Conservation (phyloP, 2,888 invertebrate genomes). For the Cephus pulcher region DNA sequence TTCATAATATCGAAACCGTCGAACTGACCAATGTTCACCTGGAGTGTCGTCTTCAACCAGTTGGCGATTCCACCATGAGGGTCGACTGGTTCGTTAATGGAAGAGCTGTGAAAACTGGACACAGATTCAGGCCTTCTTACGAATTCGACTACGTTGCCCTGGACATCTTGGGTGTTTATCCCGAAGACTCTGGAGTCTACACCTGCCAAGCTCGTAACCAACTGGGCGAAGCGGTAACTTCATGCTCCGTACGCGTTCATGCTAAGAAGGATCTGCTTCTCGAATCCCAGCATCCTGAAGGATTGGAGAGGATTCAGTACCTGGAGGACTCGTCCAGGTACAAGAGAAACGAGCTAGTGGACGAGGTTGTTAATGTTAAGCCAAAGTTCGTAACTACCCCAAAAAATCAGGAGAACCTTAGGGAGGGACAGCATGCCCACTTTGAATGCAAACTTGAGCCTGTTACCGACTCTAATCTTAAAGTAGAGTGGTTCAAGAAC, state of each 20-base stretch:
- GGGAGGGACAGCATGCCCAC: constrained; percentile 93
- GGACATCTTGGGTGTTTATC: constrained; percentile 94
- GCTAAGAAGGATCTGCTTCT: constrained; percentile 89
- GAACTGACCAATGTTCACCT: constrained; percentile 93
- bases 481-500: constrained; percentile 97
- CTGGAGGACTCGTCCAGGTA: constrained; percentile 89
- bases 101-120: constrained; percentile 89
- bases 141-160: constrained; percentile 98
- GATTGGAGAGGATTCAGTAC: constrained; percentile 91
- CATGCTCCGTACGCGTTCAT: constrained; percentile 89
- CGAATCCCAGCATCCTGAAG: constrained; percentile 91
- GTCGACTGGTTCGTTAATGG: constrained; percentile 98
- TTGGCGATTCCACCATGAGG: constrained; percentile 91
- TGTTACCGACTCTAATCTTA: constrained; percentile 94
- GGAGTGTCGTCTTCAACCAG: constrained; percentile 90
- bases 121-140: constrained; percentile 94
- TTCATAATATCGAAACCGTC: constrained; percentile 90
- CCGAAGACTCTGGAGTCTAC: constrained; percentile 97
- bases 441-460: constrained; percentile 98
- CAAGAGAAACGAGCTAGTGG: constrained; percentile 83
- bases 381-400: constrained; percentile 90
- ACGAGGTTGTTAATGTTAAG: constrained; percentile 84
- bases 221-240: constrained; percentile 93
- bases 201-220: constrained; percentile 95
- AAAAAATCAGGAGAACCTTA: constrained; percentile 85